Percentiles rank a stretch among this genome's conserved stretches.
Evolutionary conservation across 2,888 invertebrate species (phyloP).

Genomic region (Actias luna): DNA sequence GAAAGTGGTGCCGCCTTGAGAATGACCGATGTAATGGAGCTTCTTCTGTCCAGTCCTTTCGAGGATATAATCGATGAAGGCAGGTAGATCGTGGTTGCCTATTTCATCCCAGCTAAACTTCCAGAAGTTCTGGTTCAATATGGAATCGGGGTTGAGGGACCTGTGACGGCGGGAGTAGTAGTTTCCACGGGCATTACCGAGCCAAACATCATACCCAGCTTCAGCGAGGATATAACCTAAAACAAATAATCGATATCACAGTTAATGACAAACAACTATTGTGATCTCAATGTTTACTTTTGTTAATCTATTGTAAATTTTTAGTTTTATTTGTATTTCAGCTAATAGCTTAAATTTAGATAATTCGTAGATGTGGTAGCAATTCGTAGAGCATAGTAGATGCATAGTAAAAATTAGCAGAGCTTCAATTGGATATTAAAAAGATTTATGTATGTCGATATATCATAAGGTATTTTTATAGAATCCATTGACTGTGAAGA

Average conservation of each 20-base stretch:
- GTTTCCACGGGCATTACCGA: constrained; percentile 89
- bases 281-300: neutral
- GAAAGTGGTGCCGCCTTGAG: constrained; percentile 64
- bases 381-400: too few relatives aligned
- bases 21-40: constrained; percentile 63
- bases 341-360: too few relatives aligned
- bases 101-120: constrained; percentile 63
- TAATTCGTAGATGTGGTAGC: too few relatives aligned
- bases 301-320: too few relatives aligned
- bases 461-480: too few relatives aligned
- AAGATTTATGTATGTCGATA: too few relatives aligned
- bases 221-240: constrained; percentile 78
- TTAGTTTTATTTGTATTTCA: too few relatives aligned
- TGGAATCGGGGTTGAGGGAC: constrained; percentile 40
- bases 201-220: constrained; percentile 87
- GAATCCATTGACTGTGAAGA: too few relatives aligned
- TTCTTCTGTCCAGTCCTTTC: constrained; percentile 40
- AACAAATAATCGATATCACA: constrained; percentile 3
- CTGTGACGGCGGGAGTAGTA: constrained; percentile 74
- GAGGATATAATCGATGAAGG: constrained; percentile 49
- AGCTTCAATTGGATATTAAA: too few relatives aligned
- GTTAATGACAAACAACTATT: neutral
- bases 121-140: constrained; percentile 48
- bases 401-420: too few relatives aligned
- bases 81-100: constrained; percentile 52